These are phyloP conservation scores for Eupristina koningsbergeri DNA, from an alignment of 1,140 invertebrate genomes.

Conservation along the genomic window DNA sequence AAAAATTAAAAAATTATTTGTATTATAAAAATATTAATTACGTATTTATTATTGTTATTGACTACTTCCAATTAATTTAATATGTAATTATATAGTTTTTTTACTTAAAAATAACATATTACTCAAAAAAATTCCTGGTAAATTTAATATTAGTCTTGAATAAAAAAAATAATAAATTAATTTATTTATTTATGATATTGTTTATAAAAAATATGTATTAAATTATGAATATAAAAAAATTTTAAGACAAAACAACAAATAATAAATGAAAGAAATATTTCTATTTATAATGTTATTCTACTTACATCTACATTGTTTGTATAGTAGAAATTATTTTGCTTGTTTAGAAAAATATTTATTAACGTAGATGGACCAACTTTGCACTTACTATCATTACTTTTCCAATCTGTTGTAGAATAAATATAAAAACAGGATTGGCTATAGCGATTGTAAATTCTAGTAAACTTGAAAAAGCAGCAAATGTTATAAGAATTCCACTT, in stretches of 20 bases:
- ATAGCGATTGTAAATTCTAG: constrained; percentile 55
- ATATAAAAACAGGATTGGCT: constrained; percentile 50
- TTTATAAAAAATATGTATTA: no score
- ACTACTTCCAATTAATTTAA: no score
- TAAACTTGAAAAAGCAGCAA: constrained; percentile 53
- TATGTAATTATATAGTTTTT: no score
- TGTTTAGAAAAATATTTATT: not conserved
- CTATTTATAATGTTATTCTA: not conserved
- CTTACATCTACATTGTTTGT: not conserved
- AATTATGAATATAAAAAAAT: no score
- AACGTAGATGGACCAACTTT: not conserved
- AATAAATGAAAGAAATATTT: no score
- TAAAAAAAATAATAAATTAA: no score
- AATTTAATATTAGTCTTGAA: no score
- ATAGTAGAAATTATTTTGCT: not conserved
- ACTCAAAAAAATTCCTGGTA: no score
- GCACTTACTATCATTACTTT: constrained; percentile 58
- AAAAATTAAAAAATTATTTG: not conserved
- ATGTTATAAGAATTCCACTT: constrained; percentile 53
- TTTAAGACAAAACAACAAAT: no score
- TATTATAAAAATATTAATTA: not conserved
- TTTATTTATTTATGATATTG: no score
- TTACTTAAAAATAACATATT: no score
- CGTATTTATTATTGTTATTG: not conserved
- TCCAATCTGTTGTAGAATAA: constrained; percentile 51